Percentiles rank a stretch among this genome's conserved stretches.
Evolutionary conservation across 1,140 invertebrate genomes (phyloP).

Genomic region (Anastrepha ludens): DNA sequence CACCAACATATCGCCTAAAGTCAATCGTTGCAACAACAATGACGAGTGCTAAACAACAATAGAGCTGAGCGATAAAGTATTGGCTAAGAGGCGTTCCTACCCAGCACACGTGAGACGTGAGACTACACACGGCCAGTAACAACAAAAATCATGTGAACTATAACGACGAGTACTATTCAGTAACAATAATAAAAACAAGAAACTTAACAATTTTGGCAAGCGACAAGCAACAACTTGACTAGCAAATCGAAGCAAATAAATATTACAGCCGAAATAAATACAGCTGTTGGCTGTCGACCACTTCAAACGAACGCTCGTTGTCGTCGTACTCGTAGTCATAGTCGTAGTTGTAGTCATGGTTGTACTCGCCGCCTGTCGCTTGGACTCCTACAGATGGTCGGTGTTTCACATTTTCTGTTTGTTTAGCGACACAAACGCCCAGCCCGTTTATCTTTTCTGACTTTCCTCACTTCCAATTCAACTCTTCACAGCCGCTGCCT

Average conservation of each 20-base stretch:
- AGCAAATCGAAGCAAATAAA: constrained; percentile 39
- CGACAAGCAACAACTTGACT: constrained; percentile 30
- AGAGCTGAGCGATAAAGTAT: neutral
- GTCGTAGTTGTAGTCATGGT: neutral
- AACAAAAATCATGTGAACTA: neutral
- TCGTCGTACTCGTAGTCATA: too few relatives aligned
- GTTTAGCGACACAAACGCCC: constrained; percentile 34
- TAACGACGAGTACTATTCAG: neutral
- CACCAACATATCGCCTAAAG: neutral
- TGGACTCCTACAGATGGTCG: neutral
- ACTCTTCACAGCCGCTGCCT: neutral
- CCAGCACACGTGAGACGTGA: too few relatives aligned
- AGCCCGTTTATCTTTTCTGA: neutral
- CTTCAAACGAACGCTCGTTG: neutral
- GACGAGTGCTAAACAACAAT: neutral
- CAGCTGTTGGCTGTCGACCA: constrained; percentile 9
- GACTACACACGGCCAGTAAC: neutral
- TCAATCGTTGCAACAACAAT: neutral
- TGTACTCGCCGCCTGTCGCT: neutral
- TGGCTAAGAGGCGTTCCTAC: neutral
- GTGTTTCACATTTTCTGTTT: neutral
- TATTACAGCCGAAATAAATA: neutral
- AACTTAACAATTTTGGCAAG: neutral
- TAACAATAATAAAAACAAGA: neutral
- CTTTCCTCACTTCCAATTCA: neutral